A percentile compares a stretch with the other conserved stretches of the same genome.
Evolutionary conservation across 2,113 vertebrate genomes (phyloP).

Genomic region (Sminthopsis crassicaudata): DNA sequence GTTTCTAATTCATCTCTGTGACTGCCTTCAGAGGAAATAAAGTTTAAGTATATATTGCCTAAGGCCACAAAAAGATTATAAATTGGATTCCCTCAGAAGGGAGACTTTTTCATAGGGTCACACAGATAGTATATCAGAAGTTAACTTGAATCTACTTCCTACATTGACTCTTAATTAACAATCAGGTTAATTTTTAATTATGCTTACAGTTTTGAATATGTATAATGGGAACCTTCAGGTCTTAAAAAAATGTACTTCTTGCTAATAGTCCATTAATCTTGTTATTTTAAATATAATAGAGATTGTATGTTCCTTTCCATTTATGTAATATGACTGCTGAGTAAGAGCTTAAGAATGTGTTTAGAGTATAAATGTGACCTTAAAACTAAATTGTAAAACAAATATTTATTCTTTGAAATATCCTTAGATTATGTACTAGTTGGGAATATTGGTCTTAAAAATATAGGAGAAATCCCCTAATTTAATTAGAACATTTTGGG

Average conservation of each 20-base stretch:
- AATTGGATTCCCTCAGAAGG: not conserved
- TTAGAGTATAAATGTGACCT: conserved; percentile 52
- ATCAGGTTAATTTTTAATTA: not conserved
- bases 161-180: not conserved
- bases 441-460: conserved; percentile 15
- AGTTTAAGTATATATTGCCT: not conserved
- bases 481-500: conserved; percentile 66
- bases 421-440: conserved; percentile 46
- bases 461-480: conserved; percentile 43
- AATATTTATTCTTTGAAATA: conserved; percentile 53
- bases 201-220: not conserved
- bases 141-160: too few species aligned
- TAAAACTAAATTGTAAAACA: conserved; percentile 57
- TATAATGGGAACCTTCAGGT: not conserved
- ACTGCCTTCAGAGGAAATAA: not conserved
- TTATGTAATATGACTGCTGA: conserved; percentile 55
- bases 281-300: conserved; percentile 36
- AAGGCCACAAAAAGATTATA: not conserved
- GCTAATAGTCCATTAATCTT: conserved; percentile 12
- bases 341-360: conserved; percentile 35
- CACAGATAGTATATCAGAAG: not conserved
- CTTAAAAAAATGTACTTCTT: conserved; percentile 28
- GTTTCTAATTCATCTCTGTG: not conserved
- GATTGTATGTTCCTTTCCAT: conserved; percentile 27
- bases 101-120: not conserved